Evolutionary conservation across 2,888 invertebrate genomes (phyloP), one percentile per base, ranked within the genome.

Genomic region (Nysson spinosus): DNA sequence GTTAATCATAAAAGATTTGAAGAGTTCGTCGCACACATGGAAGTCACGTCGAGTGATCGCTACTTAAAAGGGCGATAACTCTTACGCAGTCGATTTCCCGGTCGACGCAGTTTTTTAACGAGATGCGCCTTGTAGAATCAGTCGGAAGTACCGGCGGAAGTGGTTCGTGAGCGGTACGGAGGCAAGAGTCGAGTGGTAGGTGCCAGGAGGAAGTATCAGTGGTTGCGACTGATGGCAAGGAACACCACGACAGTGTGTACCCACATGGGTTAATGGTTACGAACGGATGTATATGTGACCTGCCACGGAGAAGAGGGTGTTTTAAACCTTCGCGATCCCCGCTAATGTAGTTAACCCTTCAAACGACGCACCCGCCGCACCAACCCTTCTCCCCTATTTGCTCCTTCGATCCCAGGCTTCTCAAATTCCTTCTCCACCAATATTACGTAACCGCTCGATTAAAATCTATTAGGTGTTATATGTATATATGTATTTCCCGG

Each of bases 331-430:
- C 28, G 50, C 63, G 68, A 64, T 73, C 55, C 57, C 39, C 64
- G 58, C 56, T 71, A 75, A 75, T 75, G 66, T 66, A 49, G 76
- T 75, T 76, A 75, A 72, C 56, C 54, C 65, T 63, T 57, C 56
- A 30, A 26, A 24, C 20, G 30, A 14, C 16, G 9, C 47, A 2
- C 6, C 5, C 11, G 17, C 39, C 12, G 6, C 24, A 3, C 6
- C n/a, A 0, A 16, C 14, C n/a, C 6, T 6, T 24, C 20, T 42
- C 54, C 54, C 17, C 20, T 28, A 12, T 32, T 49, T 20, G 2
- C 11, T 51, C 32, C 11, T 46, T 55, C 24, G 3, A 1, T 14
- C n/a, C 22, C 22, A 7, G 35, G 14, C 30, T 28, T 14, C 43
- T 46, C 22, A 17, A 52, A 17, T 20, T 47, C 7, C 17, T 17